Conservation (phyloP, 2,113 vertebrate genomes). For the Castor canadensis region DNA sequence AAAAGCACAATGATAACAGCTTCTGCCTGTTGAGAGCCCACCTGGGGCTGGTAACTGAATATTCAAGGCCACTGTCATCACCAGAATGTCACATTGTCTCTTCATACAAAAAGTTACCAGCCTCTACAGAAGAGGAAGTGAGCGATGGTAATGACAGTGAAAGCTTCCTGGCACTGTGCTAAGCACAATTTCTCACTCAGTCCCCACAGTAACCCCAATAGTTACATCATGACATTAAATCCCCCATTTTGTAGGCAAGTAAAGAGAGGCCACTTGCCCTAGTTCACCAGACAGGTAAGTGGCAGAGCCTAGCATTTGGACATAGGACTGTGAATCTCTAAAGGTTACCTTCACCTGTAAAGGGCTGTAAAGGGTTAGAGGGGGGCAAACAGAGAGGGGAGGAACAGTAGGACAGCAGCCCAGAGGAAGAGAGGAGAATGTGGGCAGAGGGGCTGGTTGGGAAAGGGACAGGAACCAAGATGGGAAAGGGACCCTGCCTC, state of each 20-base stretch:
- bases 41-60: background rate
- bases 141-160: background rate
- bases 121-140: background rate
- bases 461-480: background rate
- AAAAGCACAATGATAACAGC: background rate
- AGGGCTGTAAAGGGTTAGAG: too few relatives aligned
- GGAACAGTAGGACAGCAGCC: background rate
- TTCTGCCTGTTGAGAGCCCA: background rate
- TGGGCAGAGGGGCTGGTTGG: background rate
- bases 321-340: background rate
- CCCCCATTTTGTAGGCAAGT: background rate
- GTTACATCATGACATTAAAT: background rate
- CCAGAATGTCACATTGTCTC: background rate
- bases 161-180: background rate
- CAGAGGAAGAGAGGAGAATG: fast-evolving
- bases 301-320: background rate
- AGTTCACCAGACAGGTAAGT: background rate
- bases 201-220: background rate
- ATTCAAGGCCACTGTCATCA: background rate
- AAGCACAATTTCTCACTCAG: background rate
- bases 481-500: background rate
- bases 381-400: too few relatives aligned
- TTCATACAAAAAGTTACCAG: background rate
- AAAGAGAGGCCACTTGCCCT: background rate
- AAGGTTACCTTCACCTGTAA: background rate